Conservation (phyloP, 2,113 vertebrate genomes). For the Cyphomyrus plagiostoma region DNA sequence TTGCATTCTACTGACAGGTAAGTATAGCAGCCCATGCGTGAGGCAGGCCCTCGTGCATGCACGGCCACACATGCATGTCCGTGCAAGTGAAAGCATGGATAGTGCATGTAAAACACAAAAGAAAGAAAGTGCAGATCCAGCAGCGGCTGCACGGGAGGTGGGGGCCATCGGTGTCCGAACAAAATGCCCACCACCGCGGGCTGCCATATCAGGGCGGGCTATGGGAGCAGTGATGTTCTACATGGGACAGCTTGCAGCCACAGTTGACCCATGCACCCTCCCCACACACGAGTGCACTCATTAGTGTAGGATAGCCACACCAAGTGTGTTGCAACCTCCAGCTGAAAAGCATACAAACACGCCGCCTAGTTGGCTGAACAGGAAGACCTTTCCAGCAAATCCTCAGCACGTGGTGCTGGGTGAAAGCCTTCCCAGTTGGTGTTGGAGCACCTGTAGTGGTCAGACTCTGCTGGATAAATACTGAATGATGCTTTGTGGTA, state of each 20-base stretch:
- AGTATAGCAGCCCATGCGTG: background rate
- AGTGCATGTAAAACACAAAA: background rate
- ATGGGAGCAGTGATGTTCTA: background rate
- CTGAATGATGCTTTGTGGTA: background rate
- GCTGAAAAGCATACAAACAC: background rate
- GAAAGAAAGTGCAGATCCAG: background rate
- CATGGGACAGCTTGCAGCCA: background rate
- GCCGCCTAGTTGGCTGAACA: background rate
- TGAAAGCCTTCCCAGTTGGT: background rate
- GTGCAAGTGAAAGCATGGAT: background rate
- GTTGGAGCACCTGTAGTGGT: background rate
- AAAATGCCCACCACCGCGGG: background rate
- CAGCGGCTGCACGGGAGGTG: background rate
- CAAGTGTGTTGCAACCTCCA: background rate
- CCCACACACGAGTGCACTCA: background rate
- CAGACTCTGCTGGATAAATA: background rate
- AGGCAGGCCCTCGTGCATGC: background rate
- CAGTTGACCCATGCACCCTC: background rate
- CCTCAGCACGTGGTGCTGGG: background rate
- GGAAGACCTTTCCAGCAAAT: background rate
- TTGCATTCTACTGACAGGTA: background rate
- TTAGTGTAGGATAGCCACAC: too few relatives aligned
- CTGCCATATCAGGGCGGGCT: constrained; percentile 21
- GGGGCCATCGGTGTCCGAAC: background rate
- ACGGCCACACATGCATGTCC: background rate